Evolutionary conservation across 1,140 invertebrate genomes (phyloP).

Genomic region (Drosophila sechellia): DNA sequence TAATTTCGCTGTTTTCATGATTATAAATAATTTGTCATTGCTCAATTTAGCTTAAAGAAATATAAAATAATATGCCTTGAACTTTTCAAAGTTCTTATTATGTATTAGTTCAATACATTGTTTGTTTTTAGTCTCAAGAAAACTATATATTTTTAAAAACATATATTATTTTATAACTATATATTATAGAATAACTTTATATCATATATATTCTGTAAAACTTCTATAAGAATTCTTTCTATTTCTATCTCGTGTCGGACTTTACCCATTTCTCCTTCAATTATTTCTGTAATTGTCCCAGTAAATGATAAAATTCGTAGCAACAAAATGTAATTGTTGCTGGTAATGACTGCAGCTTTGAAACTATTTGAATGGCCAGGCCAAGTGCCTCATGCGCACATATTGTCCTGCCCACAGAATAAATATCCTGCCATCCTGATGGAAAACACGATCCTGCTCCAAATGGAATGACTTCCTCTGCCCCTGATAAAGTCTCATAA

Average conservation of each 20-base stretch:
- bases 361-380: conserved; percentile 48
- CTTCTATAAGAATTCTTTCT: too few species aligned
- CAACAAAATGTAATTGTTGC: conserved; percentile 35
- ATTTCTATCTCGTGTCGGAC: not conserved
- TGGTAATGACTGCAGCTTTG: conserved; percentile 54
- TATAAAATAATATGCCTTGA: too few species aligned
- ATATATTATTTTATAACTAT: not conserved
- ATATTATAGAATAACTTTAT: not conserved
- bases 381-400: conserved; percentile 12
- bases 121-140: too few species aligned
- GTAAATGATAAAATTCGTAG: conserved; percentile 1
- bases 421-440: conserved; percentile 38
- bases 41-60: not conserved
- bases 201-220: too few species aligned
- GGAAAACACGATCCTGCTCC: conserved; percentile 35
- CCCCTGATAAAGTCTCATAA: not conserved
- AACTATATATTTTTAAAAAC: too few species aligned
- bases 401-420: conserved; percentile 53
- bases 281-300: conserved; percentile 19
- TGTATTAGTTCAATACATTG: too few species aligned
- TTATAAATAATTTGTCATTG: not conserved
- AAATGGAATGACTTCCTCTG: conserved; percentile 17
- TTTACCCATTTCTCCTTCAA: not conserved
- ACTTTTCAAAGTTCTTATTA: too few species aligned
- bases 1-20: not conserved